Percentiles rank a stretch among this genome's conserved stretches.
Conservation (phyloP, 2,113 vertebrate genomes). For the Oxyura jamaicensis region DNA sequence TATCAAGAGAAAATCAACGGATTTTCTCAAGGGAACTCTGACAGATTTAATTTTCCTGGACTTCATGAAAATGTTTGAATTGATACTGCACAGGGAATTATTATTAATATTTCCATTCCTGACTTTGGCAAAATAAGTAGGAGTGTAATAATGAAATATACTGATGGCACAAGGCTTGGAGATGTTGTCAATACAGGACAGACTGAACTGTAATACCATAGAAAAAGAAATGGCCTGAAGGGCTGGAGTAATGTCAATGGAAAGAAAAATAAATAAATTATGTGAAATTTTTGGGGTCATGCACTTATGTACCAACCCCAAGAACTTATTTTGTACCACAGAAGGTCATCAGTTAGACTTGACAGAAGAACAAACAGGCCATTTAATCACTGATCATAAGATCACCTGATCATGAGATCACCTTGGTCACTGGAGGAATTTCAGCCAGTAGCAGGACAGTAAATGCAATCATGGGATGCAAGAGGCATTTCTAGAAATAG, state of each 20-base stretch:
- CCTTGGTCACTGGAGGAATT: background rate
- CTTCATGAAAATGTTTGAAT: constrained; percentile 39
- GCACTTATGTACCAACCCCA: background rate
- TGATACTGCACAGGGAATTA: constrained; percentile 2
- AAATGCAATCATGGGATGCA: background rate
- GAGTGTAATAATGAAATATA: background rate
- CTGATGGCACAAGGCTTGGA: background rate
- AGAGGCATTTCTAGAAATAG: background rate
- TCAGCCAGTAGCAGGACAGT: background rate
- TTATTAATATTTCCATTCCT: constrained; percentile 43
- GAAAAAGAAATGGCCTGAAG: constrained; percentile 7
- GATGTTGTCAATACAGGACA: background rate
- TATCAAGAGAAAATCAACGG: constrained; percentile 36
- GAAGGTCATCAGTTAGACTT: background rate
- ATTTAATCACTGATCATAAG: background rate
- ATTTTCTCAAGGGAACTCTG: constrained; percentile 10
- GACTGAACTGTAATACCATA: background rate
- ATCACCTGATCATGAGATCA: background rate
- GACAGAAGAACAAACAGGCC: background rate
- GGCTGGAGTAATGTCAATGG: background rate
- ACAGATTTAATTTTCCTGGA: constrained; percentile 29
- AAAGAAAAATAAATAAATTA: background rate
- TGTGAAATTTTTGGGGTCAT: background rate
- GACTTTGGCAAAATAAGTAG: background rate
- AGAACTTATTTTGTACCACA: constrained; percentile 1